Base-by-base conservation (phyloP, 2,113 vertebrate species). In the Sturnus vulgaris region DNA sequence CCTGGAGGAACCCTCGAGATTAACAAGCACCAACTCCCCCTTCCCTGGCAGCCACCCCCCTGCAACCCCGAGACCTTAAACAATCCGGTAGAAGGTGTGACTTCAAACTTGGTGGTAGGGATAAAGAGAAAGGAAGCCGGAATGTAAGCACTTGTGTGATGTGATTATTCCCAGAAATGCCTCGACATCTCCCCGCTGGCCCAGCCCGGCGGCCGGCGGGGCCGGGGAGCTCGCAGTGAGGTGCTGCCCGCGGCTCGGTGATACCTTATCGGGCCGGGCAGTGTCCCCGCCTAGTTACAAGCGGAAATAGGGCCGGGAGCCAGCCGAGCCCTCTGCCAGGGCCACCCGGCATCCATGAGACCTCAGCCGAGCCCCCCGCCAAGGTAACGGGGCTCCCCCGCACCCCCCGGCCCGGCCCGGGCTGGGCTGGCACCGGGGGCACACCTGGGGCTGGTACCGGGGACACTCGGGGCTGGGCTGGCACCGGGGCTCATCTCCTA, bases 101-200 rank as follows among this genome's bases (percentile, higher is more conserved):
- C 96, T 98, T 95, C 96, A 97, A 96, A 88, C 95, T 91, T 16
- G 93, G 96, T 95, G 97, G 97, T 97, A 95, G 96, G 96, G 96
- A 95, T 97, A 76, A 92, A 92, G 90, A 95, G 97, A 98, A 97
- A 98, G 98, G 98, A 98, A 98, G 97, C 95, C 97, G 98, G 99
- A 99, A 99, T 99, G 99, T 98, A 96, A 98, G 98, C 98, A 85
- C 95, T 97, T 98, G 99, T 99, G 99, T 99, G 98, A 99, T 98
- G 98, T 99, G 99, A 99, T 99, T 98, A 98, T 99, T 99, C 98
- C 99, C 99, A 99, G 99, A 99, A 98, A 98, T 98, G 98, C 98
- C 98, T 98, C 98, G 98, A 98, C 98, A 97, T 98, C 97, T 97
- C 97, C 97, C 98, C 87, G 97, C 97, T 80, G 97, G 96, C 97